Evolutionary conservation across 2,888 invertebrate species (phyloP).

Genomic region (Plemyria rubiginata): DNA sequence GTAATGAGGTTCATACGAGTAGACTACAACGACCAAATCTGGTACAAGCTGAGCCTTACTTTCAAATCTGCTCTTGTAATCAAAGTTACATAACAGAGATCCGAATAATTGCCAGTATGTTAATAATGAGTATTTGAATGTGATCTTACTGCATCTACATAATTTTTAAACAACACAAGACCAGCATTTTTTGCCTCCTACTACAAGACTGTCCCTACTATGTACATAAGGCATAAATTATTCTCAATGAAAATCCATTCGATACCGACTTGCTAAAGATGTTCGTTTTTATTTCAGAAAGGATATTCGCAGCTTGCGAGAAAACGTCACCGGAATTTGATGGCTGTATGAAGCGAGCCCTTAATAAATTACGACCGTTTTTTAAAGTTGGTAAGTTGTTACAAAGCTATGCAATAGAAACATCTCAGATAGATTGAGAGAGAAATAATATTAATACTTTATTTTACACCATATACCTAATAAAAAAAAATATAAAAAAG

Average conservation of each 20-base stretch:
- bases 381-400: slow-evolving; percentile 87
- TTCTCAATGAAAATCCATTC: too few relatives aligned
- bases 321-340: slow-evolving; percentile 87
- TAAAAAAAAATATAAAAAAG: too few relatives aligned
- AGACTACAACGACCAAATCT: not conserved
- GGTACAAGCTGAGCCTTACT: slow-evolving; percentile 17
- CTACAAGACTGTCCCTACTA: not conserved
- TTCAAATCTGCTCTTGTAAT: slow-evolving; percentile 38
- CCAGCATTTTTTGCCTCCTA: not conserved
- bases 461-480: too few relatives aligned
- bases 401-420: too few relatives aligned
- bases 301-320: slow-evolving; percentile 86
- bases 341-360: slow-evolving; percentile 88
- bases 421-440: too few relatives aligned
- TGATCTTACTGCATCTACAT: slow-evolving; percentile 12
- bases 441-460: too few relatives aligned
- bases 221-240: too few relatives aligned
- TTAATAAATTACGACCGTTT: slow-evolving; percentile 89
- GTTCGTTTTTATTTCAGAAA: slow-evolving; percentile 59
- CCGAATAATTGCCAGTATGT: slow-evolving; percentile 17
- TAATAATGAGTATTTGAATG: slow-evolving; percentile 9
- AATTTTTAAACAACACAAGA: slow-evolving; percentile 15
- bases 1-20: slow-evolving; percentile 1
- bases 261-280: not conserved
- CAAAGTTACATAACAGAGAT: slow-evolving; percentile 38